A percentile compares a stretch with the other conserved stretches of the same genome.
Conservation (phyloP, 53 echinoderm and acorn worm species). For the Temnopleurus reevesii region DNA sequence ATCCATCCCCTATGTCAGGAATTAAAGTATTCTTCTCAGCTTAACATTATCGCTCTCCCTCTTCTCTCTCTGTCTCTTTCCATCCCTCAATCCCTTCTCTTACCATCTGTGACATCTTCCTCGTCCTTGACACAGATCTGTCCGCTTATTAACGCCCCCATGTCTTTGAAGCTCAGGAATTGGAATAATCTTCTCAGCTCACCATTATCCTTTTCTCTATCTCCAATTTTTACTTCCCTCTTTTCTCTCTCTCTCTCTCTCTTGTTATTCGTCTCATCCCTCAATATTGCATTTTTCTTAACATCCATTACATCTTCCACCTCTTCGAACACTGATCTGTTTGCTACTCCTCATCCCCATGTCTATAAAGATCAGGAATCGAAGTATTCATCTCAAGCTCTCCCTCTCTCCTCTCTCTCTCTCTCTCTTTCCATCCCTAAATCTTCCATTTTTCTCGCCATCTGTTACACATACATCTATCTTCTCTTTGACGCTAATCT, state of each 20-base stretch:
- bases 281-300: background rate
- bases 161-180: constrained; percentile 58
- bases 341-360: too few relatives aligned
- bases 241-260: background rate
- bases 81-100: background rate
- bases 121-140: background rate
- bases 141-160: background rate
- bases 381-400: too few relatives aligned
- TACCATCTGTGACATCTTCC: background rate
- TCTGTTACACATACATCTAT: background rate
- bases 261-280: background rate
- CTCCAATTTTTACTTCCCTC: background rate
- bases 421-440: background rate
- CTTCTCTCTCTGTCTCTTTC: background rate
- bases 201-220: constrained; percentile 64
- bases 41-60: background rate
- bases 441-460: background rate
- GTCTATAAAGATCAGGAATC: too few relatives aligned
- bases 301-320: background rate
- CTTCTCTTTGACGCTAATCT: background rate
- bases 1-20: too few relatives aligned
- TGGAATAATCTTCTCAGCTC: constrained; percentile 71
- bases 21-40: too few relatives aligned
- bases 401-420: background rate
- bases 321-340: background rate